Conservation (phyloP, 2,113 vertebrate genomes). For the Tonatia bakeri region DNA sequence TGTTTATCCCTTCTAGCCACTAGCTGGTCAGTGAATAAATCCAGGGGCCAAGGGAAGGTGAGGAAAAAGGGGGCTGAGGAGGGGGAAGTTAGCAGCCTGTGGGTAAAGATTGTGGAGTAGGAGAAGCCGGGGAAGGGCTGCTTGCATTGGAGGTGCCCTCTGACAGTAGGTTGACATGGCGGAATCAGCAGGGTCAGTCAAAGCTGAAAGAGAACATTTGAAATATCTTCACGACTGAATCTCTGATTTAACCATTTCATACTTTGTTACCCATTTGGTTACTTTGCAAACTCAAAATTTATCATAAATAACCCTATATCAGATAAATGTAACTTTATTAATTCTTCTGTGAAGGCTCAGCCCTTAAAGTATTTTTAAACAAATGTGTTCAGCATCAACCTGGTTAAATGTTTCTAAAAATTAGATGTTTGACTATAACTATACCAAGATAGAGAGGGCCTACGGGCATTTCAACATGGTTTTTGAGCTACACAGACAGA, state of each 20-base stretch:
- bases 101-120: background rate
- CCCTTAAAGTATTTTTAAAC: background rate
- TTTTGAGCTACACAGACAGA: background rate
- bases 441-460: background rate
- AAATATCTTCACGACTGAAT: background rate
- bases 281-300: background rate
- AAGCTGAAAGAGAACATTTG: background rate
- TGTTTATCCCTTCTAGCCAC: background rate
- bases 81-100: background rate
- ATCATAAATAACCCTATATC: background rate
- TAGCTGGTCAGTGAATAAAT: background rate
- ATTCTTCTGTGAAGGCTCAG: background rate
- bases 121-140: background rate
- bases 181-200: background rate
- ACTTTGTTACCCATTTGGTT: background rate
- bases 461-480: background rate
- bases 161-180: background rate
- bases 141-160: background rate
- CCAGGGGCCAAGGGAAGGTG: background rate
- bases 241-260: background rate
- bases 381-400: background rate
- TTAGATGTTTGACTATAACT: background rate
- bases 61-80: background rate
- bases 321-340: background rate
- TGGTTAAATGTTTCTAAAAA: slow-evolving; percentile 36